Percentiles rank a stretch among this genome's conserved stretches.
phyloP scores from a whole-genome alignment of 2,113 vertebrate species.

The Tachysurus fulvidraco region DNA sequence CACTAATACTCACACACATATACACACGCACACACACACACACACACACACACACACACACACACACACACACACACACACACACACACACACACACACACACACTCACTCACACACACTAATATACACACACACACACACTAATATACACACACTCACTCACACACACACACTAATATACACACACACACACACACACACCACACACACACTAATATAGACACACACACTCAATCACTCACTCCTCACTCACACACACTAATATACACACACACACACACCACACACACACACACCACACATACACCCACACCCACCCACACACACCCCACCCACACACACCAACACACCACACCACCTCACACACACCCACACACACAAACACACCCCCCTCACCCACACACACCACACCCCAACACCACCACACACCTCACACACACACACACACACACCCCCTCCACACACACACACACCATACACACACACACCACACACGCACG shows the following conservation, averaged over 20 bases:
- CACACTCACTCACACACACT: constrained; percentile 1
- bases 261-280: constrained; percentile 4
- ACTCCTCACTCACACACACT: constrained; percentile 16
- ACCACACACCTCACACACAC: too few relatives aligned
- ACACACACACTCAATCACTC: too few relatives aligned
- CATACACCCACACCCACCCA: not conserved
- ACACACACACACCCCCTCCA: constrained; percentile 18
- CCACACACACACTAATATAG: constrained; percentile 1
- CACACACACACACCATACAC: not conserved
- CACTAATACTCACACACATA: too few relatives aligned
- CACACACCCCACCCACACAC: constrained; percentile 19
- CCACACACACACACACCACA: constrained; percentile 12
- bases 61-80: constrained; percentile 2
- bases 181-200: constrained; percentile 13
- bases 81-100: constrained; percentile 12
- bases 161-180: constrained; percentile 5
- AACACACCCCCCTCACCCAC: constrained; percentile 11
- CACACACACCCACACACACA: constrained; percentile 4
- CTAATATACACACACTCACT: too few relatives aligned
- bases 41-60: constrained; percentile 14
- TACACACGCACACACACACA: constrained; percentile 1
- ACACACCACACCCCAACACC: too few relatives aligned
- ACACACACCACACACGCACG: constrained; percentile 8
- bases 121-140: constrained; percentile 18
- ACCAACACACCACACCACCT: too few relatives aligned